phyloP scores from a whole-genome alignment of 2,888 invertebrate genomes.

The Microctonus aethiopoides region DNA sequence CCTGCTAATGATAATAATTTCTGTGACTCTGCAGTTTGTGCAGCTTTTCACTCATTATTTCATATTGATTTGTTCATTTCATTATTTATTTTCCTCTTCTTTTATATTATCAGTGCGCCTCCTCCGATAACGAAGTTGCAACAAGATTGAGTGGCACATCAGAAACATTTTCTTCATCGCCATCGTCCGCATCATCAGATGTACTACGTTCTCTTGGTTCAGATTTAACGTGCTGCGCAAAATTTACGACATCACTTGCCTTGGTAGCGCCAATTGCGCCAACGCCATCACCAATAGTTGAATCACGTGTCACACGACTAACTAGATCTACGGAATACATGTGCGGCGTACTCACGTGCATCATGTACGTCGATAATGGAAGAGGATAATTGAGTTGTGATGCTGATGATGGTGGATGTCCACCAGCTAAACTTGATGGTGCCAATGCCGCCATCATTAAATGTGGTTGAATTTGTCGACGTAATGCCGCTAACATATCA shows the following conservation, averaged over 20 bases:
- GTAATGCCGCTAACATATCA: conserved; percentile 77
- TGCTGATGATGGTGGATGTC: conserved; percentile 53
- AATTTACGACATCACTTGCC: conserved; percentile 43
- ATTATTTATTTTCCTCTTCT: background rate
- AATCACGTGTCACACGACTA: conserved; percentile 42
- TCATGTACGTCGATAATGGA: conserved; percentile 61
- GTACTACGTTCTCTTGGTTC: conserved; percentile 55
- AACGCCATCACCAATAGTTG: conserved; percentile 1
- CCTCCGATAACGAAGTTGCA: conserved; percentile 75
- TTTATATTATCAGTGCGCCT: conserved; percentile 68
- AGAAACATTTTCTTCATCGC: conserved; percentile 69
- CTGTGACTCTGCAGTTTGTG: background rate
- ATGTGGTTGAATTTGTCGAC: conserved; percentile 79
- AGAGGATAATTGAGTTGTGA: conserved; percentile 60
- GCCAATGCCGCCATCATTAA: conserved; percentile 75
- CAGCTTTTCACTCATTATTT: no score
- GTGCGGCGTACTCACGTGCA: conserved; percentile 61
- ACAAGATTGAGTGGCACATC: conserved; percentile 79
- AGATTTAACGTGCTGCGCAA: conserved; percentile 57
- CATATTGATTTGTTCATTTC: background rate
- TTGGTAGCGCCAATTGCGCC: conserved; percentile 23
- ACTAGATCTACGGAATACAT: conserved; percentile 48
- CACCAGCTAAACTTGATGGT: conserved; percentile 62
- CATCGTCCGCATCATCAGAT: conserved; percentile 63
- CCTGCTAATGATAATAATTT: no score